phyloP scores from a whole-genome alignment of 2,797 vertebrate species.

The Mus minutoides region DNA sequence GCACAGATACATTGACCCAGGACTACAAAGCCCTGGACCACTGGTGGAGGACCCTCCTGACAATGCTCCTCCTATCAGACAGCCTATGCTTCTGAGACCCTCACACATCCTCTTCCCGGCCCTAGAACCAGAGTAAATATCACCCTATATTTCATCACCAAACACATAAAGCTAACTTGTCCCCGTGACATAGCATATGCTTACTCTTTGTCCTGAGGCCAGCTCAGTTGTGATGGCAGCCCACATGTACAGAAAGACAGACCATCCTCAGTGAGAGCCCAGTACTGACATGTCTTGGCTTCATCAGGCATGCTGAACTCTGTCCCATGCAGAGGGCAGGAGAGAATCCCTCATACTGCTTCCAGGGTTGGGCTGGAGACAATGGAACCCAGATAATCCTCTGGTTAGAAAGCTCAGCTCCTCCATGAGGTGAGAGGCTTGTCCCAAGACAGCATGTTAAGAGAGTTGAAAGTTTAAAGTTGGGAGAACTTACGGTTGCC shows the following conservation, averaged over 20 bases:
- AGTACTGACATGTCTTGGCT: neutral
- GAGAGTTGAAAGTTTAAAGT: neutral
- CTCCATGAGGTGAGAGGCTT: neutral
- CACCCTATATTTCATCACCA: slow-evolving; percentile 6
- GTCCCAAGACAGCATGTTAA: slow-evolving; percentile 6
- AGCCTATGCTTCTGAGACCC: neutral
- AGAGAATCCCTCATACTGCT: neutral
- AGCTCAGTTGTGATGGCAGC: no score
- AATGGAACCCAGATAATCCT: neutral
- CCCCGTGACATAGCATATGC: neutral
- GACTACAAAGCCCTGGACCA: neutral
- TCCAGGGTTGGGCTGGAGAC: neutral
- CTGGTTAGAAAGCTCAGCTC: neutral
- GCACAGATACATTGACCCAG: neutral
- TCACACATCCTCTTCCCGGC: neutral
- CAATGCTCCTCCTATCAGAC: no score
- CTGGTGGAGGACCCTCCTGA: neutral
- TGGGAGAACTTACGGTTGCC: neutral
- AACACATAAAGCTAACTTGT: neutral
- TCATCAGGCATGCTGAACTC: neutral
- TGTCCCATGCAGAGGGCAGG: neutral
- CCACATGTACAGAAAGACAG: neutral
- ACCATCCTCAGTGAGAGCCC: rapidly evolving
- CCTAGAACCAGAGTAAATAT: slow-evolving; percentile 24
- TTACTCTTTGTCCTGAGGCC: neutral